A percentile compares a stretch with the other conserved stretches of the same genome.
phyloP scores from a whole-genome alignment of 2,797 vertebrate species.

The Schizopygopsis pylzovi region DNA sequence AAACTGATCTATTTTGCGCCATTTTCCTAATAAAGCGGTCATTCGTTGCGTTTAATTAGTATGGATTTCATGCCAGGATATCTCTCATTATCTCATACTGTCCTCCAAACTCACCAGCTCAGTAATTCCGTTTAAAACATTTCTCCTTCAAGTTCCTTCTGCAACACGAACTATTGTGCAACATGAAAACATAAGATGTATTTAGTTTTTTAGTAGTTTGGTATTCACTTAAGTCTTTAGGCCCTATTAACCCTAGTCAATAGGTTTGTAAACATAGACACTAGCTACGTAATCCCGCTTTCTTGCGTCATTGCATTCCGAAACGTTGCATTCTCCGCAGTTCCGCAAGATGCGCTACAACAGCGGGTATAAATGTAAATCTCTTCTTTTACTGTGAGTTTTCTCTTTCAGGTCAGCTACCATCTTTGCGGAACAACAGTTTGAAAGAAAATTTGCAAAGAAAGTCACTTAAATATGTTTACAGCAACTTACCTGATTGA shows the following conservation, averaged over 20 bases:
- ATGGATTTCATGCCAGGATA: slow-evolving; percentile 51
- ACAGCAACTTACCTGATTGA: background rate
- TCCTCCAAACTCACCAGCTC: slow-evolving; percentile 9
- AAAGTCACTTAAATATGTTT: background rate
- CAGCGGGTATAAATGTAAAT: background rate
- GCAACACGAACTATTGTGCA: background rate
- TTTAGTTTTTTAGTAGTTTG: background rate
- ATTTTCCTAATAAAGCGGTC: slow-evolving; percentile 46
- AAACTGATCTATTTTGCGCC: slow-evolving; percentile 43
- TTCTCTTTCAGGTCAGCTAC: background rate
- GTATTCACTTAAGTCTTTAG: background rate
- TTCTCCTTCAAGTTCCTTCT: background rate
- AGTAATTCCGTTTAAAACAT: background rate
- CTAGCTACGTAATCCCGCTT: background rate
- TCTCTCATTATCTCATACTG: slow-evolving; percentile 49
- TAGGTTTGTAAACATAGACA: background rate
- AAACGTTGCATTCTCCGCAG: background rate
- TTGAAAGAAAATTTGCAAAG: background rate
- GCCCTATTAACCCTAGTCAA: background rate
- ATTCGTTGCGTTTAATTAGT: slow-evolving; percentile 54
- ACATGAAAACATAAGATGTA: background rate
- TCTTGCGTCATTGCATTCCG: background rate
- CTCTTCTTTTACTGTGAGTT: background rate
- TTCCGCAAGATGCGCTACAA: background rate
- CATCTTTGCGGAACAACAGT: background rate